Base-by-base conservation (phyloP, 2,113 vertebrate genomes). In the Channa maculata region DNA sequence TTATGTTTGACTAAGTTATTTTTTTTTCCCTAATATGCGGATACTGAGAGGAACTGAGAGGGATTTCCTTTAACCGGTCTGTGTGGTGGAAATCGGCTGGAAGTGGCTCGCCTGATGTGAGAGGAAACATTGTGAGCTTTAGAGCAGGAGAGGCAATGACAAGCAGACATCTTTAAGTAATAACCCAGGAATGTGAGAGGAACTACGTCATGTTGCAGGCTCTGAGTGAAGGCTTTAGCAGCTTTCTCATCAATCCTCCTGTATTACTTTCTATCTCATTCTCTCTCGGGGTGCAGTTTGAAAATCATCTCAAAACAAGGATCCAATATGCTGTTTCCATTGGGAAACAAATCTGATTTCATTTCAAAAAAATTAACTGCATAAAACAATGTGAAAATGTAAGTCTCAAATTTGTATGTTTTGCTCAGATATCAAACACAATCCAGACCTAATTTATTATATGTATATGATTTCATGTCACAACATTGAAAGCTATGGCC, bases 161-260 rank as follows among this genome's bases (percentile, higher is more conserved):
- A 80, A 80, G 80, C 66, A 65, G 84, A 92, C 90, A 91, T 92
- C 90, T 93, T 92, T 91, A 92, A 91, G 86, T 88, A 89, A 93
- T 92, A 91, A 91, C 44, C 37, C 82, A 88, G 88, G 90, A 92
- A 93, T 91, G 83, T 15, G 48, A 83, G 79, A 72, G 45, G 73
- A 51, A 73, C 64, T 71, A 86, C 86, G 84, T 92, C 90, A 91
- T 78, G 64, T 72, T 62, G 79, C 72, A 73, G 84, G 66, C 82
- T 68, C 69, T 78, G 86, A 88, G 61, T 75, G 76, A 87, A 88
- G 74, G 80, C 80, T 87, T 80, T 55, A 74, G 65, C 77, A 77
- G 83, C 76, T 88, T 86, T 84, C 74, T 83, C 77, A 80, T 83
- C 66, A 86, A 64, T 71, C 61, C 75, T 57, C 8, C 46, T 68